These are phyloP conservation scores for Labeo catla DNA, from an alignment of 2,113 vertebrate genomes.

Conservation along the genomic window DNA sequence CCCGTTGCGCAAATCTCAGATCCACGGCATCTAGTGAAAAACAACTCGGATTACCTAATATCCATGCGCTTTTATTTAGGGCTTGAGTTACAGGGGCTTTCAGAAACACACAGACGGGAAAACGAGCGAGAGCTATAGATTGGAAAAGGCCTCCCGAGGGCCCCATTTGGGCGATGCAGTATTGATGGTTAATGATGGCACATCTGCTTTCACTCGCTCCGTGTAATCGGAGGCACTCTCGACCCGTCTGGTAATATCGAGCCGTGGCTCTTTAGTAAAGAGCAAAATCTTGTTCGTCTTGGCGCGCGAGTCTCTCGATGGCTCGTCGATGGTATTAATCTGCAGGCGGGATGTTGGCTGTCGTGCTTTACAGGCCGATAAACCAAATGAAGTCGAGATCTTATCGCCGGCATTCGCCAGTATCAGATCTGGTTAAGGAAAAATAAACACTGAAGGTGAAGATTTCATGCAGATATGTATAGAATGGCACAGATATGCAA, in stretches of 20 bases:
- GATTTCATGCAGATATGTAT: neutral
- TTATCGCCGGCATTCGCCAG: neutral
- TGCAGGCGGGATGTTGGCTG: neutral
- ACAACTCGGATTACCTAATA: slow-evolving; percentile 38
- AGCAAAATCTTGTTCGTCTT: slow-evolving; percentile 45
- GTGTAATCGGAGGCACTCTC: slow-evolving; percentile 50
- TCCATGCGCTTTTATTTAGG: slow-evolving; percentile 36
- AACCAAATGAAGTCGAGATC: neutral
- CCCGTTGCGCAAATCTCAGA: slow-evolving; percentile 6
- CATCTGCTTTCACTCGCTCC: slow-evolving; percentile 17
- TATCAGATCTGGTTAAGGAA: neutral
- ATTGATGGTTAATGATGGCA: slow-evolving; percentile 49
- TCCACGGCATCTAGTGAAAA: slow-evolving; percentile 9
- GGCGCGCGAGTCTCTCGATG: neutral
- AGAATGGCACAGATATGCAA: neutral
- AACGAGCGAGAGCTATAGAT: neutral
- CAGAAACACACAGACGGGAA: slow-evolving; percentile 1
- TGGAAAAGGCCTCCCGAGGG: slow-evolving; percentile 11
- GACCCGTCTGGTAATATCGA: slow-evolving; percentile 30
- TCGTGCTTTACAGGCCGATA: neutral
- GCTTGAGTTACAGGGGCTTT: slow-evolving; percentile 39
- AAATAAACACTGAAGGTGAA: neutral
- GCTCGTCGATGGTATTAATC: neutral
- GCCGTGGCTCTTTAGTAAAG: slow-evolving; percentile 37
- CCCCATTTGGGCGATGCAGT: slow-evolving; percentile 36